Percentiles rank a stretch among this genome's conserved stretches.
Conservation (phyloP, 30 jellyfish, hydroid and myxozoan genomes). For the Cassiopea andromeda region DNA sequence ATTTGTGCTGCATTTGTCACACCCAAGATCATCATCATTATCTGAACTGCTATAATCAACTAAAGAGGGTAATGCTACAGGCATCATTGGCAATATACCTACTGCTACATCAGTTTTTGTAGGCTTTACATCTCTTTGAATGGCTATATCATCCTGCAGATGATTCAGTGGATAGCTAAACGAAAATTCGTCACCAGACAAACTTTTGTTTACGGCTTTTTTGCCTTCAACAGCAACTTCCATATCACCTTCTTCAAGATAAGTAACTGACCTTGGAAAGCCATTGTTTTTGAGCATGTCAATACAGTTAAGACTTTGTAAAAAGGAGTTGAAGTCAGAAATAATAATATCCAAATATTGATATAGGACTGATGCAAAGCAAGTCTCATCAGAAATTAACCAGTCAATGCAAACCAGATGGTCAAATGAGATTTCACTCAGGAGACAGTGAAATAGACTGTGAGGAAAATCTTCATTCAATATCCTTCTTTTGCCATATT, state of each 20-base stretch:
- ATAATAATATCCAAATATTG: slow-evolving; percentile 31
- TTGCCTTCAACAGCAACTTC: too few relatives aligned
- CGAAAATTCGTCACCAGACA: too few relatives aligned
- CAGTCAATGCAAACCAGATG: slow-evolving; percentile 71
- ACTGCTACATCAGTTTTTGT: neutral
- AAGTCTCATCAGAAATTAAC: slow-evolving; percentile 66
- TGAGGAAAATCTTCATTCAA: slow-evolving; percentile 24
- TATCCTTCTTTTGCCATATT: neutral
- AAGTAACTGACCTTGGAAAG: too few relatives aligned
- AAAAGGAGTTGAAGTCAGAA: slow-evolving; percentile 45
- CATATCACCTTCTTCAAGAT: too few relatives aligned
- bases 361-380: slow-evolving; percentile 18
- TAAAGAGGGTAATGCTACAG: neutral
- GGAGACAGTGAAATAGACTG: slow-evolving; percentile 24
- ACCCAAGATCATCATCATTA: slow-evolving; percentile 1
- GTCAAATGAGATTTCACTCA: slow-evolving; percentile 48
- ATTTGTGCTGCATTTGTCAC: neutral
- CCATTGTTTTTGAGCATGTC: neutral
- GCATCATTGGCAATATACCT: neutral
- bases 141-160: too few relatives aligned
- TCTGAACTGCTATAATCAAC: slow-evolving; percentile 40
- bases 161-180: too few relatives aligned
- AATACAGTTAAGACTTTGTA: neutral
- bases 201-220: too few relatives aligned
- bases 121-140: too few relatives aligned